Evolutionary conservation across 2,797 vertebrate species (phyloP).

Genomic region (Enteromius mattozi): DNA sequence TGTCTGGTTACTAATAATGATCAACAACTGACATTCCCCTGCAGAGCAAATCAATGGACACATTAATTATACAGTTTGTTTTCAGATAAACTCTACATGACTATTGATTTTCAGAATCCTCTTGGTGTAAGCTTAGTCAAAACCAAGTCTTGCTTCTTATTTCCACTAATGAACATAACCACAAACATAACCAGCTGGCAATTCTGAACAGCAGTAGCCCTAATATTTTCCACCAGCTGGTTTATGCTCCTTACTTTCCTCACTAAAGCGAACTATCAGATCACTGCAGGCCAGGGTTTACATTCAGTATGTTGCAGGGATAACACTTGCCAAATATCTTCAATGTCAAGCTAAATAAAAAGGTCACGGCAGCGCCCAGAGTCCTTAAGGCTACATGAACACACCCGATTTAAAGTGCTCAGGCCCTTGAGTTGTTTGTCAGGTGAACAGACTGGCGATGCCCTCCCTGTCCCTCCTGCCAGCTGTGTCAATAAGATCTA

Average conservation of each 20-base stretch:
- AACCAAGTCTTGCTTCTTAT: constrained; percentile 9
- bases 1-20: constrained; percentile 28
- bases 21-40: constrained; percentile 41
- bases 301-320: constrained; percentile 10
- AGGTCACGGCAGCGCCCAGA: constrained; percentile 8
- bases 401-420: background rate
- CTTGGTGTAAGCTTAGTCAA: background rate
- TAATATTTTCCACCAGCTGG: background rate
- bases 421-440: constrained; percentile 25
- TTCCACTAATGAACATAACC: constrained; percentile 12
- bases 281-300: background rate
- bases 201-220: background rate
- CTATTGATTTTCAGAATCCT: constrained; percentile 32
- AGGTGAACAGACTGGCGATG: background rate
- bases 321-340: constrained; percentile 4
- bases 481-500: constrained; percentile 33
- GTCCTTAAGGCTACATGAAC: constrained; percentile 3
- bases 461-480: constrained; percentile 13
- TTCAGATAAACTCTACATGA: constrained; percentile 30
- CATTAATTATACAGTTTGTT: constrained; percentile 45
- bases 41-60: constrained; percentile 34
- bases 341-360: constrained; percentile 23
- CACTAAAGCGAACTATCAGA: background rate
- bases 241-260: background rate
- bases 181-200: background rate